phyloP scores from a whole-genome alignment of 2,113 vertebrate genomes.

The Tylochromis polylepis region DNA sequence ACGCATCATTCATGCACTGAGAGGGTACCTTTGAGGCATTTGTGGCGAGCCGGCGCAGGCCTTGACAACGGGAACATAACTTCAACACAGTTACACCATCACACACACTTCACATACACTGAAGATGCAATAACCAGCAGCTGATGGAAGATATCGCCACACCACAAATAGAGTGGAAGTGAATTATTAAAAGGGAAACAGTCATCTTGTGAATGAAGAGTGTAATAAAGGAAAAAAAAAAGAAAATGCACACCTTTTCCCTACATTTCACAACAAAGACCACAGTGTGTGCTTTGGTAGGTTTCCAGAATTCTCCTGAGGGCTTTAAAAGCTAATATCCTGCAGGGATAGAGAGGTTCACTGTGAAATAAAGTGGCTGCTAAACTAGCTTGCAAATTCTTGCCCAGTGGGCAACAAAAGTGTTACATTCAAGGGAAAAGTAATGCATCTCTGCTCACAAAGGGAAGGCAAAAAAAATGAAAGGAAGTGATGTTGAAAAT shows the following conservation, averaged over 20 bases:
- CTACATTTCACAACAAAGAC: conserved; percentile 11
- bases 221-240: background rate
- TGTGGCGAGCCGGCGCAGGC: conserved; percentile 13
- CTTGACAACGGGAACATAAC: conserved; percentile 11
- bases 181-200: conserved; percentile 55
- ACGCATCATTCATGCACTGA: conserved; percentile 1
- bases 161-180: conserved; percentile 24
- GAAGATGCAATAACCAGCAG: conserved; percentile 4
- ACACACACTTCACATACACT: background rate
- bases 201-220: conserved; percentile 50
- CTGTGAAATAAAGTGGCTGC: conserved; percentile 44
- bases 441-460: background rate
- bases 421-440: background rate
- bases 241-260: background rate
- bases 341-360: conserved; percentile 40
- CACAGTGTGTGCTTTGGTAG: background rate
- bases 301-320: background rate
- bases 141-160: conserved; percentile 31
- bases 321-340: conserved; percentile 56
- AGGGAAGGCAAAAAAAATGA: background rate
- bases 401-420: conserved; percentile 16
- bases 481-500: background rate
- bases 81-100: background rate
- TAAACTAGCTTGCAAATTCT: conserved; percentile 37
- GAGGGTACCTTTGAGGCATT: conserved; percentile 23